Conservation (phyloP, 1,140 invertebrate species). For the Drosophila neocordata region DNA sequence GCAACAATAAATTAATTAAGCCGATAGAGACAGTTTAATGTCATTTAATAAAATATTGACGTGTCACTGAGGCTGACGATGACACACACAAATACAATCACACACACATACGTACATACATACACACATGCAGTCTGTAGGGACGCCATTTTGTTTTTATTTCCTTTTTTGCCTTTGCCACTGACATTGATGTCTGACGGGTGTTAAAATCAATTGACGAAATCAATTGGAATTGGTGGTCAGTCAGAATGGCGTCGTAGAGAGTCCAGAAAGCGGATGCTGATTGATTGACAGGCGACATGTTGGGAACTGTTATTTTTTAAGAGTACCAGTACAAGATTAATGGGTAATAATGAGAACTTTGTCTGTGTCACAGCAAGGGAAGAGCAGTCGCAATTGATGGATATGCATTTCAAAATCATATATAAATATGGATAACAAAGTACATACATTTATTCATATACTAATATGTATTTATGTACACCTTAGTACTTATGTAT, state of each 20-base stretch:
- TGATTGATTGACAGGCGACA: slow-evolving; percentile 82
- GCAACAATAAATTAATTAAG: slow-evolving; percentile 83
- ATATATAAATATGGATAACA: not conserved
- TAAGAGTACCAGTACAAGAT: slow-evolving; percentile 45
- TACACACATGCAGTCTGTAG: slow-evolving; percentile 45
- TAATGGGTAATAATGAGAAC: slow-evolving; percentile 53
- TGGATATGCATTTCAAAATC: slow-evolving; percentile 44
- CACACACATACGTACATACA: not conserved
- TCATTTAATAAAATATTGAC: slow-evolving; percentile 83
- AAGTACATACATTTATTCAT: too few species aligned
- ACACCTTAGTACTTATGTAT: too few species aligned
- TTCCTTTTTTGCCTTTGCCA: slow-evolving; percentile 22
- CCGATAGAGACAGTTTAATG: slow-evolving; percentile 83
- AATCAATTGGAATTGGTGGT: slow-evolving; percentile 82
- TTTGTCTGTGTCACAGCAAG: not conserved
- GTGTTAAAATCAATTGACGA: slow-evolving; percentile 83
- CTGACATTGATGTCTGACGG: slow-evolving; percentile 67
- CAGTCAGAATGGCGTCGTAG: slow-evolving; percentile 42
- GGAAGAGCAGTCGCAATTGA: not conserved
- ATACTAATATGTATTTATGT: too few species aligned
- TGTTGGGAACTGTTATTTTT: slow-evolving; percentile 52
- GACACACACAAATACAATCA: slow-evolving; percentile 32
- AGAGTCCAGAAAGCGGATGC: slow-evolving; percentile 25
- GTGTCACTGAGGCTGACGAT: slow-evolving; percentile 76
- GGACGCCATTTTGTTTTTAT: slow-evolving; percentile 75